These are phyloP conservation scores for Syngnathus rostellatus DNA, from an alignment of 2,797 vertebrate genomes.

Conservation along the genomic window DNA sequence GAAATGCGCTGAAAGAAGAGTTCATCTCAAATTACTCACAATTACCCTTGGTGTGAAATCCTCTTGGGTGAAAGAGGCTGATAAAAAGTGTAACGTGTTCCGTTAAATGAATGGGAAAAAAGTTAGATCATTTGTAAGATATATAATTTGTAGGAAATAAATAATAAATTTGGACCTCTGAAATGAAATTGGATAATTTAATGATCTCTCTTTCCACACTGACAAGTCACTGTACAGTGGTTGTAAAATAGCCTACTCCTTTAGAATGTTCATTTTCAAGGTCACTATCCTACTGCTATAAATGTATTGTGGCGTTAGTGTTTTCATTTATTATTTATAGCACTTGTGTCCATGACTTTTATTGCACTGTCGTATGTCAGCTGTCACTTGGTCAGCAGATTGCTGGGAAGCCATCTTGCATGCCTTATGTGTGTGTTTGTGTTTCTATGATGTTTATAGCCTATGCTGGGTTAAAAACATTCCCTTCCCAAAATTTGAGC, in stretches of 20 bases:
- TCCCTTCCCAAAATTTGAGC: constrained; percentile 51
- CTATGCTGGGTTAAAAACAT: constrained; percentile 30
- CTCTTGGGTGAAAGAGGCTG: too few species aligned
- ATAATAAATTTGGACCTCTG: not conserved
- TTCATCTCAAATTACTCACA: too few species aligned
- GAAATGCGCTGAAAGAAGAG: too few species aligned
- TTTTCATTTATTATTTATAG: constrained; percentile 1
- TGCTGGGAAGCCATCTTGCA: not conserved
- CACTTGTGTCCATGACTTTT: not conserved
- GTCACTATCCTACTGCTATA: not conserved
- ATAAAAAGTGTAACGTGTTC: too few species aligned
- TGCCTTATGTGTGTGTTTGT: constrained; percentile 24
- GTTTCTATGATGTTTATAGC: constrained; percentile 17
- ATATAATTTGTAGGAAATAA: not conserved
- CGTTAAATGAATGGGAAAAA: too few species aligned
- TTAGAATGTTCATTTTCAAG: not conserved
- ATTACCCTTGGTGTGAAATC: too few species aligned
- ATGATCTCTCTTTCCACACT: not conserved
- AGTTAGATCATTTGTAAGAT: not conserved
- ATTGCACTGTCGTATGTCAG: not conserved
- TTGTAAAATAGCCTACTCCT: not conserved
- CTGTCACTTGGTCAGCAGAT: not conserved
- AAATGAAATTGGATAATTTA: not conserved
- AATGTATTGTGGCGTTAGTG: not conserved
- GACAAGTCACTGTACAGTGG: not conserved